A percentile compares a stretch with the other conserved stretches of the same genome.
Evolutionary conservation across 2,797 vertebrate genomes (phyloP).

Genomic region (Sebastes taczanowskii): DNA sequence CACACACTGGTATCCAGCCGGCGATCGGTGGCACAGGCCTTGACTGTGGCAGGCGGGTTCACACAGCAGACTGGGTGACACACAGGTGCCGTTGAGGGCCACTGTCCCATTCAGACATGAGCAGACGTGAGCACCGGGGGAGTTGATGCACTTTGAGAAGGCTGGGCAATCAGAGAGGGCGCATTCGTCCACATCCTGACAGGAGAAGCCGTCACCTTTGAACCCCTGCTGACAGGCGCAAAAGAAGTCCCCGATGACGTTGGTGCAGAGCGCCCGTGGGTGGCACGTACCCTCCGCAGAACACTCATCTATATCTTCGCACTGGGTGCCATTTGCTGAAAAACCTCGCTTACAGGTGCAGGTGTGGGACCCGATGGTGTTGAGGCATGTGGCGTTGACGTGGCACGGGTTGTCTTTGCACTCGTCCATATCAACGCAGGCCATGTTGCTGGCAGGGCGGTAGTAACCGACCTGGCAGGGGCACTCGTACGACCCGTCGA

Average conservation of each 20-base stretch:
- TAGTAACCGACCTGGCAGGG: conserved; percentile 78
- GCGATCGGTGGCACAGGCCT: conserved; percentile 83
- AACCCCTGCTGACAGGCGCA: conserved; percentile 84
- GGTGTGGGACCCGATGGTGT: conserved; percentile 78
- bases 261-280: conserved; percentile 74
- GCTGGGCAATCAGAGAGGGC: conserved; percentile 72
- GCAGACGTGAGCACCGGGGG: conserved; percentile 83
- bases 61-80: conserved; percentile 70
- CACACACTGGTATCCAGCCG: conserved; percentile 80
- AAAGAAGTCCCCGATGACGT: conserved; percentile 74
- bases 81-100: conserved; percentile 74
- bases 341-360: conserved; percentile 85
- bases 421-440: conserved; percentile 83
- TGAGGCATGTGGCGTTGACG: conserved; percentile 81
- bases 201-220: conserved; percentile 80
- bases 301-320: conserved; percentile 84
- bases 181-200: conserved; percentile 85
- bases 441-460: conserved; percentile 60
- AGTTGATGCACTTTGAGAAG: conserved; percentile 83
- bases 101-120: conserved; percentile 86
- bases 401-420: conserved; percentile 81
- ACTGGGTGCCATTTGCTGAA: conserved; percentile 77
- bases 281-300: conserved; percentile 66
- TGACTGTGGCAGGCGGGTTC: conserved; percentile 76
- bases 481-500: conserved; percentile 80